Evolutionary conservation across 2,888 invertebrate species (phyloP).

Genomic region (Tenthredo mesomela): DNA sequence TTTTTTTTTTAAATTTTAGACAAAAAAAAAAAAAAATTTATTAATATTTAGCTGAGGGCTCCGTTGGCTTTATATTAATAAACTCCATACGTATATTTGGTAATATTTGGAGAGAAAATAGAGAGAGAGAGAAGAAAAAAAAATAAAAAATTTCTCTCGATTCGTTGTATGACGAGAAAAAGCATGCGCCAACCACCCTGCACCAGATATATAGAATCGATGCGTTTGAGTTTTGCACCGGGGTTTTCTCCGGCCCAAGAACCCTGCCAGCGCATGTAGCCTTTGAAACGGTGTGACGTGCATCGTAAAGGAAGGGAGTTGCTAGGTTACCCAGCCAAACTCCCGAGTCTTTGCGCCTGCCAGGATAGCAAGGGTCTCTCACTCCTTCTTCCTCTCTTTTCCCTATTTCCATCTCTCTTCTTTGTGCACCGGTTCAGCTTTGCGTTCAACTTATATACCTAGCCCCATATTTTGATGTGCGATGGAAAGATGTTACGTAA

Average conservation of each 20-base stretch:
- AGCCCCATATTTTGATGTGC: conserved; percentile 27
- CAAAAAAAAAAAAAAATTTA: no score
- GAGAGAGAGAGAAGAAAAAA: neutral
- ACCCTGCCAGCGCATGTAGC: conserved; percentile 19
- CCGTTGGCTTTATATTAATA: no score
- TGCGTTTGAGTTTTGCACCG: conserved; percentile 14
- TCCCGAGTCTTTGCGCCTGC: conserved; percentile 40
- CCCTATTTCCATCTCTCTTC: neutral
- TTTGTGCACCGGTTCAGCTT: conserved; percentile 38
- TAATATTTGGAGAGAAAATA: neutral
- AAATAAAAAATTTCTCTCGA: neutral
- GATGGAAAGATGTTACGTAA: conserved; percentile 32
- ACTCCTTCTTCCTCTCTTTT: neutral
- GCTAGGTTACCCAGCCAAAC: conserved; percentile 51
- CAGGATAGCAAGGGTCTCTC: conserved; percentile 21
- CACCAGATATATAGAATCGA: conserved; percentile 37
- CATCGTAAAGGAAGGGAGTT: conserved; percentile 52
- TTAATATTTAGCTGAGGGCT: no score
- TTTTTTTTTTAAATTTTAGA: no score
- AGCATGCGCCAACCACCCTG: neutral
- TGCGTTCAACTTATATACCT: neutral
- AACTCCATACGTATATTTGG: no score
- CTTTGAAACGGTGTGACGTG: conserved; percentile 49
- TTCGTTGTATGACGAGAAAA: neutral
- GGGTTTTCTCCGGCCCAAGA: neutral